Evolutionary conservation across 2,797 vertebrate genomes (phyloP).

Genomic region (Rallus crepitans): DNA sequence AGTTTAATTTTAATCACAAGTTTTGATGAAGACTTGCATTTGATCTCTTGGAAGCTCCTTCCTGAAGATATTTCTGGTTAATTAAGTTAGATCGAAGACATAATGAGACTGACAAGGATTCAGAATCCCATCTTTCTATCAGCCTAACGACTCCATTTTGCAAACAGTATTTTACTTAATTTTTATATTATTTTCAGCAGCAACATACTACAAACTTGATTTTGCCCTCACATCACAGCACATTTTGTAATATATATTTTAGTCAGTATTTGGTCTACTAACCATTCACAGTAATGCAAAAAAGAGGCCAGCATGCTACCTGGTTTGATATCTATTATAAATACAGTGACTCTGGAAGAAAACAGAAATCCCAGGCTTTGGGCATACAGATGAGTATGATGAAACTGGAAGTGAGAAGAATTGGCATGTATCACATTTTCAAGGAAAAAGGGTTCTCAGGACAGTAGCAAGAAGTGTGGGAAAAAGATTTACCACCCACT

Average conservation of each 20-base stretch:
- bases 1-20: not conserved
- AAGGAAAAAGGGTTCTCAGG: not conserved
- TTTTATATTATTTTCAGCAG: not conserved
- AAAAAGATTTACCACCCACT: constrained; percentile 19
- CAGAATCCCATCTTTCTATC: not conserved
- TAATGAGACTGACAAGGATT: not conserved
- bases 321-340: not conserved
- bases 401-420: not conserved
- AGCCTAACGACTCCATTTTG: not conserved
- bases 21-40: not conserved
- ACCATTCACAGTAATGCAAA: not conserved
- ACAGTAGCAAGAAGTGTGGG: not conserved
- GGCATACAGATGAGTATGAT: not conserved
- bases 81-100: not conserved
- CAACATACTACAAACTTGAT: not conserved
- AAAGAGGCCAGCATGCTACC: not conserved
- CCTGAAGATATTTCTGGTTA: not conserved
- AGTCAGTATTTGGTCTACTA: not conserved
- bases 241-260: not conserved
- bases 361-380: not conserved
- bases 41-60: not conserved
- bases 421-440: not conserved
- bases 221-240: not conserved
- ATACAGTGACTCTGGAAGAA: not conserved
- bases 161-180: not conserved